Percentiles rank a stretch among this genome's conserved stretches.
Evolutionary conservation across 1,140 invertebrate species (phyloP).

Genomic region (Leptinotarsa undecemlineata): DNA sequence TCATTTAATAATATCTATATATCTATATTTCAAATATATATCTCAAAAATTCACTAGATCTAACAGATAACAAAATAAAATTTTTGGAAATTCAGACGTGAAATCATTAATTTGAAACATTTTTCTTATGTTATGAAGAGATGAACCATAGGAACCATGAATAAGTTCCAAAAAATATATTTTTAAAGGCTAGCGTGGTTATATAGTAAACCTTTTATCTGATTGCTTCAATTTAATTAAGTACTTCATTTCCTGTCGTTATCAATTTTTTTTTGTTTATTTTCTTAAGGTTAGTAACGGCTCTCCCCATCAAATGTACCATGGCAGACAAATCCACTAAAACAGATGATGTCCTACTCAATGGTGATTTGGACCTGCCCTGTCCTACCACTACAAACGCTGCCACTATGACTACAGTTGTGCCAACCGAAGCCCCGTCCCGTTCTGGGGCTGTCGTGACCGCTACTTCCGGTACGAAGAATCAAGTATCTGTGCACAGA

Average conservation of each 20-base stretch:
- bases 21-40: too few relatives aligned
- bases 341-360: constrained; percentile 57
- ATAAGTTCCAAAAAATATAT: too few relatives aligned
- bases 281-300: constrained; percentile 51
- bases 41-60: too few relatives aligned
- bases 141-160: neutral
- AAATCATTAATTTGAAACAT: too few relatives aligned
- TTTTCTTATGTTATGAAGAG: constrained; percentile 10
- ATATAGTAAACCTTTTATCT: too few relatives aligned
- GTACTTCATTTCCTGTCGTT: too few relatives aligned
- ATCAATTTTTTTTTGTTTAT: constrained; percentile 19
- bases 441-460: constrained; percentile 10
- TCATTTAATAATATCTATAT: too few relatives aligned
- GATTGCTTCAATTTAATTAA: too few relatives aligned
- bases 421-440: constrained; percentile 33
- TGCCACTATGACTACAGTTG: constrained; percentile 55
- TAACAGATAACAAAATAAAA: too few relatives aligned
- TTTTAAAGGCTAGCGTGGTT: too few relatives aligned
- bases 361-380: constrained; percentile 45
- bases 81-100: too few relatives aligned
- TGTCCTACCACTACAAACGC: constrained; percentile 57
- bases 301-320: constrained; percentile 53
- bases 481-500: constrained; percentile 29
- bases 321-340: constrained; percentile 61
- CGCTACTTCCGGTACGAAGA: constrained; percentile 24